phyloP scores from a whole-genome alignment of 2,797 vertebrate genomes.

The Galago senegalensis region DNA sequence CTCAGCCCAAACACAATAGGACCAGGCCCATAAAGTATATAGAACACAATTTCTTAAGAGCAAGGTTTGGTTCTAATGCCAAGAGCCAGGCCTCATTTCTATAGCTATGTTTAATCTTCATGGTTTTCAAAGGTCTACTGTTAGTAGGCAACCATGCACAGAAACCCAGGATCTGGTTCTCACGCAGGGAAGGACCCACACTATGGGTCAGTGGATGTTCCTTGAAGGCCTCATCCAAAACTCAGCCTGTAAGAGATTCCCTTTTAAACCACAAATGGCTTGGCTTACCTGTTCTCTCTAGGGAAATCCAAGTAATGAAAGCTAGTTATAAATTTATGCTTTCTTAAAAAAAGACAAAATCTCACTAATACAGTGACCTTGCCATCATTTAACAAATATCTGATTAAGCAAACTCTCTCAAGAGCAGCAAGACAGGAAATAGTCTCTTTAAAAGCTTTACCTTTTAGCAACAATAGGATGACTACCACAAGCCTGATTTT shows the following conservation, averaged over 20 bases:
- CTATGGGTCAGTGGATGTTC: not conserved
- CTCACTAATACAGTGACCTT: not conserved
- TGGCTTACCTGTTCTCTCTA: not conserved
- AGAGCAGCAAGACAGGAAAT: conserved; percentile 19
- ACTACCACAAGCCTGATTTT: conserved; percentile 90
- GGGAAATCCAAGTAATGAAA: conserved; percentile 46
- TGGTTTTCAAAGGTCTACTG: not conserved
- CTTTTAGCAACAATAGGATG: conserved; percentile 86
- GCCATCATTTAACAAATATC: conserved; percentile 29
- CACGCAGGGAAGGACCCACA: not conserved
- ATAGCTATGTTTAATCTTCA: not conserved
- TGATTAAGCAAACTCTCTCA: conserved; percentile 44
- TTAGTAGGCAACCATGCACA: not conserved
- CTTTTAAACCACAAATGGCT: not conserved
- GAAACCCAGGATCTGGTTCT: not conserved
- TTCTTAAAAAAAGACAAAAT: not conserved
- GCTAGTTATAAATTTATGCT: not conserved
- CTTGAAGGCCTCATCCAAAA: not conserved
- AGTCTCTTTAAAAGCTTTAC: conserved; percentile 62
- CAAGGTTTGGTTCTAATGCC: not conserved
- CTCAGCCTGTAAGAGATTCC: not conserved
- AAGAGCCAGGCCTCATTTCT: conserved; percentile 26
- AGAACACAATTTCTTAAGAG: not conserved
- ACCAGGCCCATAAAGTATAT: not conserved
- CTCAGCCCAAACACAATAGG: not conserved